These are phyloP conservation scores for Aphidoletes aphidimyza DNA, from an alignment of 2,888 invertebrate genomes.

Conservation along the genomic window DNA sequence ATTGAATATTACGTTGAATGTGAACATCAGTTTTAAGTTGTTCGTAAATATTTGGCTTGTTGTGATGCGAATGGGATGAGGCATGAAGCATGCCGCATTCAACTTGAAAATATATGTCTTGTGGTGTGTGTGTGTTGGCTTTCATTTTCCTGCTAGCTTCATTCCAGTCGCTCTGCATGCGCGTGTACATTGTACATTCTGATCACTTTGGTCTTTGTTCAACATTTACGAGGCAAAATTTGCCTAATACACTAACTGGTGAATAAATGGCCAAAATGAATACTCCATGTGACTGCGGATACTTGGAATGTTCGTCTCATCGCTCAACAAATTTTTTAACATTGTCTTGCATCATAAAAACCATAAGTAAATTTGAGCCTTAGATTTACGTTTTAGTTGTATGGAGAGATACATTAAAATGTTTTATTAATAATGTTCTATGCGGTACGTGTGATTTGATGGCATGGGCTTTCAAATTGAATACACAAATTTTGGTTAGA, in stretches of 20 bases:
- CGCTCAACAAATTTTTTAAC: no score
- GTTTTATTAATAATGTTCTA: conserved; percentile 38
- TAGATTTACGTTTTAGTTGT: background rate
- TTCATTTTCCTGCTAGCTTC: conserved; percentile 2
- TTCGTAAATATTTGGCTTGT: conserved; percentile 40
- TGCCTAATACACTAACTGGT: conserved; percentile 1
- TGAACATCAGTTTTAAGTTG: conserved; percentile 42
- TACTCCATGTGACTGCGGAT: background rate
- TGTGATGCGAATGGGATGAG: background rate
- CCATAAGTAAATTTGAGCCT: conserved; percentile 34
- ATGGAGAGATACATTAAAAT: conserved; percentile 2
- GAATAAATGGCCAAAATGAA: conserved; percentile 7
- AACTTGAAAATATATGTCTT: conserved; percentile 24
- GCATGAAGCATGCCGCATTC: background rate
- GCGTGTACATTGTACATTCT: background rate
- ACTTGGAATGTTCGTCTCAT: no score
- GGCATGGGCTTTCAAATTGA: conserved; percentile 26
- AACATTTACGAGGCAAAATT: background rate
- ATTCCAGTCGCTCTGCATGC: background rate
- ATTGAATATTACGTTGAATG: conserved; percentile 44
- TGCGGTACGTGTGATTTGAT: conserved; percentile 49
- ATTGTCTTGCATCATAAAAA: conserved; percentile 10
- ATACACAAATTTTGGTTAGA: conserved; percentile 16
- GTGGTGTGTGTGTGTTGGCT: conserved; percentile 8
- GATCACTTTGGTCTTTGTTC: background rate